Evolutionary conservation across 1,140 invertebrate species (phyloP).

Genomic region (Dreissena polymorpha): DNA sequence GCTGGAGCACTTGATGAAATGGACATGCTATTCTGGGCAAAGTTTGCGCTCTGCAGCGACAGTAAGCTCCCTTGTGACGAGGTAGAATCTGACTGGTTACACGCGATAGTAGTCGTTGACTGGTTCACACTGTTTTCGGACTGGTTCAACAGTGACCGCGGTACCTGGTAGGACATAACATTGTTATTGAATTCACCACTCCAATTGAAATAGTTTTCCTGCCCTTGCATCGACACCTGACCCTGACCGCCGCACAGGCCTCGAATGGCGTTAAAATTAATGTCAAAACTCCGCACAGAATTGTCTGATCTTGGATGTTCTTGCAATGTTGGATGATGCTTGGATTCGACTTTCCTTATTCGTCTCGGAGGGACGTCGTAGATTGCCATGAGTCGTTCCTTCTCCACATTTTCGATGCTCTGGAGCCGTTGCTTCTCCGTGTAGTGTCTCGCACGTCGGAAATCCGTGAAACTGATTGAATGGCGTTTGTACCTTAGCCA

Average conservation of each 20-base stretch:
- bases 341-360: constrained; percentile 61
- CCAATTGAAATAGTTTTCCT: constrained; percentile 43
- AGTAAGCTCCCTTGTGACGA: constrained; percentile 37
- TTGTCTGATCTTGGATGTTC: constrained; percentile 6
- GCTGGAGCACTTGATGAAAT: constrained; percentile 64
- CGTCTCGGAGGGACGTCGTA: constrained; percentile 75
- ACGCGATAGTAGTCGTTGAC: constrained; percentile 32
- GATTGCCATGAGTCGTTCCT: constrained; percentile 68
- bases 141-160: constrained; percentile 20
- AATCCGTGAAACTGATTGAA: constrained; percentile 73
- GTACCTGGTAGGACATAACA: constrained; percentile 56
- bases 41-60: constrained; percentile 33
- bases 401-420: constrained; percentile 70
- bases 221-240: background rate
- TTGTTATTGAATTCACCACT: constrained; percentile 53
- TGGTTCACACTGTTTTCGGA: constrained; percentile 22
- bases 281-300: constrained; percentile 40
- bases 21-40: constrained; percentile 22
- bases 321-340: background rate
- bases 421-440: constrained; percentile 64
- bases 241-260: constrained; percentile 11
- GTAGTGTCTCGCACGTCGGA: constrained; percentile 62
- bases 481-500: constrained; percentile 71
- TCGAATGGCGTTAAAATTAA: constrained; percentile 39
- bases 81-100: constrained; percentile 47